Conservation (phyloP, 2,797 vertebrate genomes). For the Arremon aurantiirostris region DNA sequence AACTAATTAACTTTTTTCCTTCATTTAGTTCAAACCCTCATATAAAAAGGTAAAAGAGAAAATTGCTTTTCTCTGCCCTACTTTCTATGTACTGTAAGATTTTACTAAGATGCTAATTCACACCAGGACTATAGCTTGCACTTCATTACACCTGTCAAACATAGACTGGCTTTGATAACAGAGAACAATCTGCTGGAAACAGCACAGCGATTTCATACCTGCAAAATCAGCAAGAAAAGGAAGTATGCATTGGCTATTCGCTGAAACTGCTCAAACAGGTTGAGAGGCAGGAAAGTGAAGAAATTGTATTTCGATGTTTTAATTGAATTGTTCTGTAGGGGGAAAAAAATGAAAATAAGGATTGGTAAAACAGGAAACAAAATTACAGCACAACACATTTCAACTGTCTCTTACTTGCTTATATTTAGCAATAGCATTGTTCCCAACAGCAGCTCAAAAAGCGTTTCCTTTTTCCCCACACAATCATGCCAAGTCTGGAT, state of each 20-base stretch:
- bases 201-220: constrained; percentile 74
- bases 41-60: not conserved
- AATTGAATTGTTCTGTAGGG: constrained; percentile 87
- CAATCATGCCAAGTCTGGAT: not conserved
- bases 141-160: not conserved
- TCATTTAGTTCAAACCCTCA: not conserved
- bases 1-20: not conserved
- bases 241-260: constrained; percentile 93
- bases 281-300: constrained; percentile 90
- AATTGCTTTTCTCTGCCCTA: not conserved
- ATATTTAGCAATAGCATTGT: constrained; percentile 66
- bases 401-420: constrained; percentile 13
- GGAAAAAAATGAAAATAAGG: not conserved
- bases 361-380: constrained; percentile 55
- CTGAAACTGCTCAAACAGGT: constrained; percentile 93
- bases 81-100: not conserved
- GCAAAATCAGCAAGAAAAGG: constrained; percentile 89
- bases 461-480: constrained; percentile 19
- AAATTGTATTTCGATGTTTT: constrained; percentile 91
- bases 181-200: not conserved
- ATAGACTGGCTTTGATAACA: not conserved
- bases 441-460: constrained; percentile 20
- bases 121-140: not conserved
- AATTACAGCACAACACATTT: constrained; percentile 9
- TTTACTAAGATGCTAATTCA: not conserved